Evolutionary conservation across 2,888 invertebrate species (phyloP), one percentile per base, ranked within the genome.

Genomic region (Achlya flavicornis): DNA sequence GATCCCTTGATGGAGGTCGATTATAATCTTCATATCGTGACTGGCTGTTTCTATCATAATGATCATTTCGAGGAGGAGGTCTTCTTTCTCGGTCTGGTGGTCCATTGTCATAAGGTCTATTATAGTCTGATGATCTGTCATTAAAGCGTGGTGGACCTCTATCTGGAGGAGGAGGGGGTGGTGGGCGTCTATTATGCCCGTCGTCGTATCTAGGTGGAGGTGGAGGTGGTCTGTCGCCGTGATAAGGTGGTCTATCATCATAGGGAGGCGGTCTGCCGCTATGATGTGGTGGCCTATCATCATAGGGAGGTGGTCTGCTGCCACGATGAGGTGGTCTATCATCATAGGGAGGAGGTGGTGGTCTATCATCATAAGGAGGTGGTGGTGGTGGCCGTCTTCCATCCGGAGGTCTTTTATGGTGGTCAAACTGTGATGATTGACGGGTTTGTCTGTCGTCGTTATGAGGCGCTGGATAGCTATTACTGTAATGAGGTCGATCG

Each of bases 211-310:
- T 41, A 35, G 66, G 63, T 58, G 53, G 62, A 8, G 33, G 64
- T 26, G 68, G 67, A 8, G 70, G 66, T 4, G 70, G 66, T 62
- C 64, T 53, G 32, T 62, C n/a, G 12, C 61, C 46, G 26, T 43
- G 64, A n/a, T 61, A 43, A 32, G 63, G 64, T 16, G 61, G 57
- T 58, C 19, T 33, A 19, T 68, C 57, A n/a, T 65, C 58, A 33
- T 14, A 14, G 4, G 46, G 46, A 46, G 46, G 46, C 4, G 14
- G 46, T 46, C 46, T 46, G 10, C 64, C 16, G 4, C 59, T 46
- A 41, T 12, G 38, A 10, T 33, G 63, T 4, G 64, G 62, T 11
- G 67, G 72, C 57, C 59, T 43, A 5, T 60, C 60, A 60, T 60
- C 41, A 59, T 41, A 41, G 1, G 63, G 61, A 12, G 61, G 63